Evolutionary conservation across 2,888 invertebrate species (phyloP), one percentile per base, ranked within the genome.

Genomic region (Plemyria rubiginata): DNA sequence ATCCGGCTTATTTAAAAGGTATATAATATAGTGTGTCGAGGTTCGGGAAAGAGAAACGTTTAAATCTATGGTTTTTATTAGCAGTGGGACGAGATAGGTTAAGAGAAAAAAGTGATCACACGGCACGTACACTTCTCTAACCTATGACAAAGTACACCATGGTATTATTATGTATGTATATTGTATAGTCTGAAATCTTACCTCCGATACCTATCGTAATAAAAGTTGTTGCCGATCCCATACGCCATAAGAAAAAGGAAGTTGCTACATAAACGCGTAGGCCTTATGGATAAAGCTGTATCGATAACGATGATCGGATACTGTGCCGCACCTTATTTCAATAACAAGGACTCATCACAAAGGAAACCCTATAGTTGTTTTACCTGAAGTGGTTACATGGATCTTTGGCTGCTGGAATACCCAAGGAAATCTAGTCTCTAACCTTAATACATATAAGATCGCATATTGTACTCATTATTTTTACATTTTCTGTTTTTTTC

Each of bases 281-380:
- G 74, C 77, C 74, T 82, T 82, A 84, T 81, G 81, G 79, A 83
- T 81, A 79, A 79, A 84, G 84, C 80, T 74, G 77, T 79, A 82
- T 78, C 85, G 83, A 84, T 82, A 85, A 83, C 81, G 75, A 73
- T 71, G 78, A 79, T 79, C 81, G 83, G 84, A 82, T 84, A 80
- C 78, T 77, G 67, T 78, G 73, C 74, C 75, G 70, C 82, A 78
- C 82, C 86, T 87, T 87, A 87, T 87, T 87, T 88, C 88, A 88
- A 89, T 89, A 87, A 83, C 85, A 87, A 86, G 80, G 83, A 77
- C 79, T 74, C 74, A 71, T 75, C 78, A 79, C 82, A 80, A 82
- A 83, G 79, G 81, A 78, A 78, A 74, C 78, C 77, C 80, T 78
- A 79, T 84, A 80, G 80, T 75, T 80, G 79, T 76, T 80, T 77